phyloP scores from a whole-genome alignment of 2,888 invertebrate species.

The Fabriciana adippe region DNA sequence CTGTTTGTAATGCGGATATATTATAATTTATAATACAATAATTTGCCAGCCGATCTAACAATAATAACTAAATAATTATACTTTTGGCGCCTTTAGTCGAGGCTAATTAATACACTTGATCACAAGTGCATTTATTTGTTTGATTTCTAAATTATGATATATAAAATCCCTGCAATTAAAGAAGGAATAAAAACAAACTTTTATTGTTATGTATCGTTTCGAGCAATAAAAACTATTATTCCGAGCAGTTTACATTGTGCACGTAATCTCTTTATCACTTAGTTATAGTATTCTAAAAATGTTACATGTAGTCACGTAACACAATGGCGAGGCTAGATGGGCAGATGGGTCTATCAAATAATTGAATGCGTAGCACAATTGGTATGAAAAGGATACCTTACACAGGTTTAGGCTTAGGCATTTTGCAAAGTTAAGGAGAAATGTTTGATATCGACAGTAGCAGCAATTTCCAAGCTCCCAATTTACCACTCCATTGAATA shows the following conservation, averaged over 20 bases:
- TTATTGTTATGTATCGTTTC: no score
- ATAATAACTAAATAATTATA: no score
- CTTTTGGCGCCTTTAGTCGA: no score
- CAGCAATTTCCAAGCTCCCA: slow-evolving; percentile 41
- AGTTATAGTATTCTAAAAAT: slow-evolving; percentile 1
- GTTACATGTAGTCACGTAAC: background rate
- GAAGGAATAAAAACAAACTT: no score
- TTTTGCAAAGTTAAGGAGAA: slow-evolving; percentile 14
- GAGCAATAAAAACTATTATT: no score
- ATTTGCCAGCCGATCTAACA: no score
- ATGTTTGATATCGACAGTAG: slow-evolving; percentile 21
- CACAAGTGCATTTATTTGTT: no score
- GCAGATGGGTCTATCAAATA: slow-evolving; percentile 11
- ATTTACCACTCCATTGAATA: slow-evolving; percentile 44
- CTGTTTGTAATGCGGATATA: no score
- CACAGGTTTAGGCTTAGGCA: slow-evolving; percentile 15
- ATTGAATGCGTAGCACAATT: slow-evolving; percentile 12
- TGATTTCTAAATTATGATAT: no score
- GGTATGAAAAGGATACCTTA: slow-evolving; percentile 20
- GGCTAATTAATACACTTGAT: no score
- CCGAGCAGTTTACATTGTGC: background rate
- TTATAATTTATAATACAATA: no score
- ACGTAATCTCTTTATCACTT: background rate
- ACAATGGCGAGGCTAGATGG: background rate
- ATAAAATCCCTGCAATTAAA: no score